Evolutionary conservation across 2,888 invertebrate species (phyloP), one percentile per base, ranked within the genome.

Genomic region (Lysandra bellargus): DNA sequence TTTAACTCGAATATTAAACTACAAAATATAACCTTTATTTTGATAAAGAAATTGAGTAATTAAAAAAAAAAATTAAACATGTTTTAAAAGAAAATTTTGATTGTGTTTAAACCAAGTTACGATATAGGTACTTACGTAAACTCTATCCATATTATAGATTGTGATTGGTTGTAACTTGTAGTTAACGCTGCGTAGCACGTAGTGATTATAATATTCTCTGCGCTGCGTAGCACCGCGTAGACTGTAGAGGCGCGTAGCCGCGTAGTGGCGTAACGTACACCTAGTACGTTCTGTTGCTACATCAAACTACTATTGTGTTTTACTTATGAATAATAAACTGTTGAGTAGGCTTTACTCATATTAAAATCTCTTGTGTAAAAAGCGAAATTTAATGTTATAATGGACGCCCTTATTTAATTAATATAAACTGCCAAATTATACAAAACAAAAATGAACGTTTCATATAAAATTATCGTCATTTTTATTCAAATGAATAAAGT

Each of bases 401-500:
- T 61, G 61, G 23, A 61, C 7, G 23, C 23, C 23, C 69, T 33
- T 17, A 12, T 33, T 69, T 14, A 30, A 33, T 69, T 69, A 49
- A 49, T 49, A 33, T 33, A 37, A 69, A 69, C 69, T 5, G 14
- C 9, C 33, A 69, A 69, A 69, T 33, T 69, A 33, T 69, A 14
- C 69, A 37, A 69, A 69, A 69, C 69, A 69, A 33, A 69, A 69
- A 69, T 37, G 14, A 69, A 37, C 33, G 69, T 69, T 69, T 69
- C 69, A 37, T 53, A 76, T 17, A 33, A 57, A 76, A 76, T 76
- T 53, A 76, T 57, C 53, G 30, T 30, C 14, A 57, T 76, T 76
- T 53, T 76, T 76, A 76, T 76, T 76, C 76, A 76, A 76, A 76
- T 76, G 14, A 76, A 76, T 33, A 76, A 76, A 76, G 57, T 76